Evolutionary conservation across 2,113 vertebrate species (phyloP), one percentile per base, ranked within the genome.

Genomic region (Odocoileus hemionus): DNA sequence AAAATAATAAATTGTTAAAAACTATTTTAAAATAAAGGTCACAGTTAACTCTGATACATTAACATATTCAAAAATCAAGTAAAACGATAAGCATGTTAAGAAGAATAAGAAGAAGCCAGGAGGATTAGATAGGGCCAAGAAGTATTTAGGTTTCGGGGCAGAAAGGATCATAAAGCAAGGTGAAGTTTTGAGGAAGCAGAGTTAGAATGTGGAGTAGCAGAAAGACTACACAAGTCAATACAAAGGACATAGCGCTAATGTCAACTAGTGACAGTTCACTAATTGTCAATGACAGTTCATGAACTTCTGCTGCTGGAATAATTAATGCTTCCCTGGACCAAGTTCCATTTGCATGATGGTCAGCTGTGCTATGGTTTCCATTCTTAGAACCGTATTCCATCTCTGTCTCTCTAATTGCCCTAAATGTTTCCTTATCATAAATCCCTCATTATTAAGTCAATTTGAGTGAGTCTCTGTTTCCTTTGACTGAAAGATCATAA

Each of bases 361-460:
- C 89, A 55, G 64, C 2, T 60, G 43, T 16, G 45, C 9, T 54
- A 30, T 21, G 16, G 7, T 33, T 85, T 88, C 76, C 76, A 80
- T 57, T 93, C 33, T 61, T 93, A 36, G 55, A 88, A 55, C 74
- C 33, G 3, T 89, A 6, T 80, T 85, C 61, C 19, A 36, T 84
- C 7, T 84, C 79, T 78, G 33, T 89, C 58, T 96, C 17, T 88
- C 86, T 88, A 79, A 93, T 91, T 91, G 58, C 54, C 26, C 52
- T 85, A 28, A 84, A 87, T 91, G 23, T 25, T 91, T 95, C 97
- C 57, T 96, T 50, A 52, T 23, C 19, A 94, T 76, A 74, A 93
- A 70, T 78, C 43, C 43, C 13, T 95, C 43, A 87, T 67, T 82
- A 87, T 79, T 86, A 83, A 92, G 80, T 92, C 60, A 76, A 82